Evolutionary conservation across 2,888 invertebrate species (phyloP).

Genomic region (Tortricodes alternella): DNA sequence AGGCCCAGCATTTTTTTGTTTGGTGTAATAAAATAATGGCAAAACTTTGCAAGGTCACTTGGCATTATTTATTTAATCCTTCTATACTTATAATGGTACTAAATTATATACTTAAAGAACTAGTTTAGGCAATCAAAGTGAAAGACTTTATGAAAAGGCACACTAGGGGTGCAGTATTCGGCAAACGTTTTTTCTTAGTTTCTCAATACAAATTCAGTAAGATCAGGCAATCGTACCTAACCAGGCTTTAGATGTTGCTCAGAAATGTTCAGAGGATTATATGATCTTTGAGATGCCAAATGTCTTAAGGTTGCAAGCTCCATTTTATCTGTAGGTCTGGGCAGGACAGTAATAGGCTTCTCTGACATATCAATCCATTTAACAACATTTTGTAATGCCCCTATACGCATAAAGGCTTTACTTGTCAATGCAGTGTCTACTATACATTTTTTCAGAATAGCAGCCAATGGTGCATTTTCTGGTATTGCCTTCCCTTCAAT

Average conservation of each 20-base stretch:
- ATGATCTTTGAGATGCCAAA: slow-evolving; percentile 51
- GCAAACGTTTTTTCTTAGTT: too few relatives aligned
- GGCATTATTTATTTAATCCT: too few relatives aligned
- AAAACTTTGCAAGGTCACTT: too few relatives aligned
- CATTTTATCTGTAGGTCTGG: slow-evolving; percentile 45
- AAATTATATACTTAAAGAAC: too few relatives aligned
- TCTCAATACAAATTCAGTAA: neutral
- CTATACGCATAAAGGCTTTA: slow-evolving; percentile 53
- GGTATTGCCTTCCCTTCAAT: slow-evolving; percentile 63
- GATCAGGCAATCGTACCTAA: neutral
- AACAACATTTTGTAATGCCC: slow-evolving; percentile 44
- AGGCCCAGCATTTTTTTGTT: too few relatives aligned
- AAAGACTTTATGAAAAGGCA: too few relatives aligned
- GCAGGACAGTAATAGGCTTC: slow-evolving; percentile 42
- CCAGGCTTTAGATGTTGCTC: slow-evolving; percentile 50
- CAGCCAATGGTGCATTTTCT: slow-evolving; percentile 42
- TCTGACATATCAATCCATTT: slow-evolving; percentile 48
- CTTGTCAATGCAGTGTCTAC: slow-evolving; percentile 60
- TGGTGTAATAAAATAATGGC: too few relatives aligned
- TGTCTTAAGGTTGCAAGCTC: slow-evolving; percentile 51
- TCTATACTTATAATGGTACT: too few relatives aligned
- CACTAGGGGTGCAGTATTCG: too few relatives aligned
- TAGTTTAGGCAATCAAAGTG: too few relatives aligned
- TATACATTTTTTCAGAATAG: slow-evolving; percentile 59
- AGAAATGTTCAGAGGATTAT: slow-evolving; percentile 62